Base-by-base conservation (phyloP, 2,888 invertebrate species). In the Drosophila melanosoma region DNA sequence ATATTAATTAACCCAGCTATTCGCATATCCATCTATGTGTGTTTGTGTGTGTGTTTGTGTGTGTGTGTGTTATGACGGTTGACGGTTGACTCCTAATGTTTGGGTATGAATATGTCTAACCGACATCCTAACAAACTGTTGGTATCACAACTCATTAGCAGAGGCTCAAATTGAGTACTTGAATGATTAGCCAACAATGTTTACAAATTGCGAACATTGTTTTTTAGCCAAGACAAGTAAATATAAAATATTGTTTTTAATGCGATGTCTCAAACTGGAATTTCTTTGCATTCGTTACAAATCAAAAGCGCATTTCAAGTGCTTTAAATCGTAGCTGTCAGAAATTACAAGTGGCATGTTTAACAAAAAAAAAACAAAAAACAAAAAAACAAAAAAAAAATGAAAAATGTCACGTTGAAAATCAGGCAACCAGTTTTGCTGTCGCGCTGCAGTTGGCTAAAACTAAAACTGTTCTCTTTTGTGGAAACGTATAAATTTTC, bases 401-500 rank as follows among this genome's bases (percentile, higher is more conserved):
- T 12, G 7, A 36, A 68, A 40, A 48, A 23, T 11, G 29, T n/a
- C 26, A 40, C 56, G 70, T 66, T 53, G 48, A 65, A 53, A 58
- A 57, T 48, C 77, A 59, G 42, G 52, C 61, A 33, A 38, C 20
- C n/a, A 26, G 53, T 57, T 56, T 54, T 65, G 71, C 69, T 65
- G 71, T 63, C 74, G 57, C 45, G 57, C 56, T 63, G 69, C 73
- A 69, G 68, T 64, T 60, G 11, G 86, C 67, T 33, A 42, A 42
- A 69, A 66, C 70, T 69, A 74, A 83, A 85, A 89, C 88, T 69
- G 74, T 86, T 88, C 84, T 77, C 73, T 79, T 83, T 79, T 75
- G 84, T 67, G 80, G 78, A 76, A 87, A 84, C 89, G 87, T 90
- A 87, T 90, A 87, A 87, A 87, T 87, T 87, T 87, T 89, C 89